Evolutionary conservation across 1,140 invertebrate species (phyloP).

Genomic region (Gryon sp.): DNA sequence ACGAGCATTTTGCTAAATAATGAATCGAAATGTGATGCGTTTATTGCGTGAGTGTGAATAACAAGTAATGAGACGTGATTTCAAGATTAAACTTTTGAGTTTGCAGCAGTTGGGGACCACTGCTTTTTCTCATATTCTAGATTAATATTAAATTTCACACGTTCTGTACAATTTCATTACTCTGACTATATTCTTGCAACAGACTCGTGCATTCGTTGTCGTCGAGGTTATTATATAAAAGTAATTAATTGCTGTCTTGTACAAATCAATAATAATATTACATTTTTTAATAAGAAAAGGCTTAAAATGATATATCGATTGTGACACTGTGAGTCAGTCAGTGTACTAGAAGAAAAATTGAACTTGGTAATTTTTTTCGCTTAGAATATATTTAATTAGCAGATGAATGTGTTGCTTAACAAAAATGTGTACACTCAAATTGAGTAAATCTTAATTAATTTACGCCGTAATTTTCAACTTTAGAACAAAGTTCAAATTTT

Average conservation of each 20-base stretch:
- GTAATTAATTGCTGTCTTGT: slow-evolving; percentile 49
- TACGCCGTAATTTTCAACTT: slow-evolving; percentile 20
- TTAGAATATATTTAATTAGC: slow-evolving; percentile 29
- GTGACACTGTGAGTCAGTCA: too few relatives aligned
- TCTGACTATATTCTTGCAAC: slow-evolving; percentile 55
- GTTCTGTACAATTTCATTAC: slow-evolving; percentile 78
- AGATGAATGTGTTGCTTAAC: slow-evolving; percentile 13
- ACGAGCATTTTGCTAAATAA: slow-evolving; percentile 21
- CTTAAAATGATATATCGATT: too few relatives aligned
- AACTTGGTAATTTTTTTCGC: too few relatives aligned
- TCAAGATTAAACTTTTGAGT: background rate
- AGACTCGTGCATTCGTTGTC: slow-evolving; percentile 29
- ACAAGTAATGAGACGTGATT: slow-evolving; percentile 17
- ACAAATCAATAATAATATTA: slow-evolving; percentile 37
- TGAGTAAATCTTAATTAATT: slow-evolving; percentile 34
- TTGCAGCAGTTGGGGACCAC: slow-evolving; percentile 27
- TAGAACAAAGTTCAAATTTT: slow-evolving; percentile 15
- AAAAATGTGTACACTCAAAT: slow-evolving; percentile 27
- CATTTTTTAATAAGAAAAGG: too few relatives aligned
- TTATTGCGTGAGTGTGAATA: slow-evolving; percentile 17
- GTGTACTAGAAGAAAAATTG: too few relatives aligned
- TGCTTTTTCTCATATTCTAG: slow-evolving; percentile 71
- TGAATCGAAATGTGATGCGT: slow-evolving; percentile 19
- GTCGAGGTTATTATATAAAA: slow-evolving; percentile 19
- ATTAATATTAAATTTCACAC: slow-evolving; percentile 79